Percentiles rank a stretch among this genome's conserved stretches.
Conservation (phyloP, 2,797 vertebrate genomes). For the Mormyrops attenuatus region DNA sequence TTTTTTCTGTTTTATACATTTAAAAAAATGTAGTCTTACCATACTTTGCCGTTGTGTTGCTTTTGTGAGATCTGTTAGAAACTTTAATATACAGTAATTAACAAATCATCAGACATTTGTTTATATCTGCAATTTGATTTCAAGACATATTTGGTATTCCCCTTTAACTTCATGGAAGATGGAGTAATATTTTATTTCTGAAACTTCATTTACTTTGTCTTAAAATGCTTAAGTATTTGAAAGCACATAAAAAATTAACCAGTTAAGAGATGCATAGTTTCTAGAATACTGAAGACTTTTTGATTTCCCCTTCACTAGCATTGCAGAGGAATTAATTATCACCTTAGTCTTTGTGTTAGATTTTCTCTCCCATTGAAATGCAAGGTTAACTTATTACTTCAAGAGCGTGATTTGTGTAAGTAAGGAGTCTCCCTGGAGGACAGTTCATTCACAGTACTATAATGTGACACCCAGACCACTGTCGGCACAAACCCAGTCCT, state of each 20-base stretch:
- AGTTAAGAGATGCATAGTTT: neutral
- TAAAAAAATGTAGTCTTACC: constrained; percentile 15
- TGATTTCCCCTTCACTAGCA: neutral
- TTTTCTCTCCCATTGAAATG: neutral
- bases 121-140: neutral
- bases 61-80: neutral
- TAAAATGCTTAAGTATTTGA: neutral
- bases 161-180: neutral
- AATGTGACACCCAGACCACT: neutral
- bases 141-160: neutral
- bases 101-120: neutral
- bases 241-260: neutral
- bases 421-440: neutral
- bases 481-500: neutral
- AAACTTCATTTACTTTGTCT: neutral
- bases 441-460: neutral
- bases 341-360: neutral
- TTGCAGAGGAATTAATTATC: neutral
- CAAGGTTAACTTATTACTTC: neutral
- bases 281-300: constrained; percentile 1
- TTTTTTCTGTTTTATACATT: constrained; percentile 8
- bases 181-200: neutral
- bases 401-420: neutral
- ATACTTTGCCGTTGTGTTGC: neutral
- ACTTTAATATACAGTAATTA: neutral